Base-by-base conservation (phyloP, 2,797 vertebrate species). In the Falco berigora region DNA sequence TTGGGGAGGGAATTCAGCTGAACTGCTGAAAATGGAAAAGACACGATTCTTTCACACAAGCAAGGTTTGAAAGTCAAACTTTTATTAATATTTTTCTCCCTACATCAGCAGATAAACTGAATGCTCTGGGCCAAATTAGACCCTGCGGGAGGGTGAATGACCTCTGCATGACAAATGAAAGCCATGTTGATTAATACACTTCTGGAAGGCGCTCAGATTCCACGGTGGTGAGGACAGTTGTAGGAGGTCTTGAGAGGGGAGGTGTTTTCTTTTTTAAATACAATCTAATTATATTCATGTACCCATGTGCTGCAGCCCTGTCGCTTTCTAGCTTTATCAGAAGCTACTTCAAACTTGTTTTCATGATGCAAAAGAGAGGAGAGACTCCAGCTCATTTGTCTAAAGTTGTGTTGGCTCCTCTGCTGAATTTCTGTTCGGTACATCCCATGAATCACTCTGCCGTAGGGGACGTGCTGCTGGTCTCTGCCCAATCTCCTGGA, bases 191-290 rank as follows among this genome's bases (percentile, higher is more conserved):
- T 96, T 19, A 71, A 94, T 86, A 52, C 30, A 4, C 46, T 40
- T 36, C 91, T 94, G 93, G 95, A 88, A 94, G 85, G 52, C 86
- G 13, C 85, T 61, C 87, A 24, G 3, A 97, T 96, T 96, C 93
- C 94, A 85, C 2, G 15, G 50, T 28, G 30, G 49, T 93, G 95
- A 96, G 93, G 90, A 75, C 90, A 75, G 58, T 93, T 21, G 22
- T 16, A 22, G 78, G 80, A 92, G 28, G 58, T 12, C 67, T 86
- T 58, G 32, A 32, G 14, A 23, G 53, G 61, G 32, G 19, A 28
- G 73, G 36, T 9, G 62, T 23, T 40, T 40, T 8, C 8, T 56
- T 20, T 12, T 23, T 42, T 10, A 6, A 27, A 24, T 10, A 12
- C 17, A 24, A 0, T 47, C 15, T 18, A 0, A 3, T 27, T 59